Conservation (phyloP, 1,140 invertebrate genomes). For the Amyelois transitella region DNA sequence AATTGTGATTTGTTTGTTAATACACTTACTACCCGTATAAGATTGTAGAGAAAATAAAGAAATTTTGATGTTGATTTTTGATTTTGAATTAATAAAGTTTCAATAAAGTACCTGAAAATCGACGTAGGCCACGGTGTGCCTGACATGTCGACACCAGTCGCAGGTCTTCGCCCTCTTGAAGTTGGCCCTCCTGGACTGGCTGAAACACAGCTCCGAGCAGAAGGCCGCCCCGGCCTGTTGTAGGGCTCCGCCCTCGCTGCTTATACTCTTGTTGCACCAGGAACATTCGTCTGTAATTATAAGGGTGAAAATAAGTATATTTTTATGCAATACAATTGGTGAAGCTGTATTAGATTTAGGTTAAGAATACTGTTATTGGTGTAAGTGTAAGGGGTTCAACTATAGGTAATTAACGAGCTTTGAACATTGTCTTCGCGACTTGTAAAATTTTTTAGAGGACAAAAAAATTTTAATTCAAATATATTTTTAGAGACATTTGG, state of each 20-base stretch:
- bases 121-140: constrained; percentile 93
- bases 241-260: constrained; percentile 73
- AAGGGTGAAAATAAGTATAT: background rate
- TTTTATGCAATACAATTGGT: too few species aligned
- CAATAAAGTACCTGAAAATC: constrained; percentile 80
- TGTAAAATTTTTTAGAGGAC: too few species aligned
- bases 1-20: too few species aligned
- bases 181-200: constrained; percentile 88
- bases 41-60: too few species aligned
- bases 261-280: constrained; percentile 76
- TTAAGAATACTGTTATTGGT: background rate
- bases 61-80: background rate
- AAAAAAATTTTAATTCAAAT: too few species aligned
- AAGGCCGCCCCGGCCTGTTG: constrained; percentile 79
- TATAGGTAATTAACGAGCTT: background rate
- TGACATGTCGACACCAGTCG: constrained; percentile 93
- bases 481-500: too few species aligned
- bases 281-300: constrained; percentile 72
- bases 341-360: too few species aligned
- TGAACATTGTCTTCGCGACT: background rate
- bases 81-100: too few species aligned
- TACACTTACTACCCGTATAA: too few species aligned
- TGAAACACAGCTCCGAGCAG: constrained; percentile 92
- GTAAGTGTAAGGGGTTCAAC: background rate
- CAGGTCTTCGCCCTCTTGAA: constrained; percentile 95